Evolutionary conservation across 2,113 vertebrate genomes (phyloP).

Genomic region (Pseudolaguvia tuberculata): DNA sequence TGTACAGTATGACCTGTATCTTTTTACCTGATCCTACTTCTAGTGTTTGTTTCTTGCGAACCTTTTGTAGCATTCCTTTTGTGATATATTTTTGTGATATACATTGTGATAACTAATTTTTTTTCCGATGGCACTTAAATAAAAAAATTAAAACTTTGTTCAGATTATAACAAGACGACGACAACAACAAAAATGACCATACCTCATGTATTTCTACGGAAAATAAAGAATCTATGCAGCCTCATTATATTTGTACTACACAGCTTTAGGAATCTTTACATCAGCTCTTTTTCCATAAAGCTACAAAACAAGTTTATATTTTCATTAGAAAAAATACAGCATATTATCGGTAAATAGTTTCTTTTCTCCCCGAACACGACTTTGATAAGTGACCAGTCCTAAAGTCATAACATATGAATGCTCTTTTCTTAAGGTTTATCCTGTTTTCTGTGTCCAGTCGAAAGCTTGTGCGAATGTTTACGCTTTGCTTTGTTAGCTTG

Average conservation of each 20-base stretch:
- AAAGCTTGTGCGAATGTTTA: slow-evolving; percentile 66
- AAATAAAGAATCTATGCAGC: slow-evolving; percentile 61
- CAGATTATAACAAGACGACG: background rate
- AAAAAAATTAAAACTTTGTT: background rate
- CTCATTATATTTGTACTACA: slow-evolving; percentile 57
- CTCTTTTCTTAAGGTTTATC: slow-evolving; percentile 46
- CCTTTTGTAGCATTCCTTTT: slow-evolving; percentile 29
- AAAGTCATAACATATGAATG: background rate
- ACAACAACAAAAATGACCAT: slow-evolving; percentile 25
- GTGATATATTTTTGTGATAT: slow-evolving; percentile 22
- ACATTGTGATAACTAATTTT: slow-evolving; percentile 5
- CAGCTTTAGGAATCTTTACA: slow-evolving; percentile 34
- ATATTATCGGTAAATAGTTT: too few species aligned
- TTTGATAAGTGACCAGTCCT: background rate
- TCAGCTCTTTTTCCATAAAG: background rate
- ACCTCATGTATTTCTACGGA: too few species aligned
- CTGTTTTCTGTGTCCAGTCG: slow-evolving; percentile 51
- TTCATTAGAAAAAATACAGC: too few species aligned
- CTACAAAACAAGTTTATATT: background rate
- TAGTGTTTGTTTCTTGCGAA: background rate
- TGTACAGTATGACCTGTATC: too few species aligned
- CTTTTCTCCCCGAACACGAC: background rate
- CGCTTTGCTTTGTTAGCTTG: slow-evolving; percentile 59
- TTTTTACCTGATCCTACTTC: background rate
- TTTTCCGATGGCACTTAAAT: slow-evolving; percentile 20